Evolutionary conservation across 2,113 vertebrate genomes (phyloP).

Genomic region (Misgurnus mizolepis): DNA sequence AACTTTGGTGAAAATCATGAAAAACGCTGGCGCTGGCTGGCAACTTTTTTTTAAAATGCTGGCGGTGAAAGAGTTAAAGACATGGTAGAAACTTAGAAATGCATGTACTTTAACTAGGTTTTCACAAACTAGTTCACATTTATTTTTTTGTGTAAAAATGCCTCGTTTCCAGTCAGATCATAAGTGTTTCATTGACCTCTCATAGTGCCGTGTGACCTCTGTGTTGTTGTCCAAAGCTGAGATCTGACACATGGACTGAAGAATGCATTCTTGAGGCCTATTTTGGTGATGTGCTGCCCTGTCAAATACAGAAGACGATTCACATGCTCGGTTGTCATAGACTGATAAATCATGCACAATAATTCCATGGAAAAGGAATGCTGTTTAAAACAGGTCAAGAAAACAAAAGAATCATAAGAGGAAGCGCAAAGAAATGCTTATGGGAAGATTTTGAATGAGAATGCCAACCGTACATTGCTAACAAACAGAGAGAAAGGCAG

Average conservation of each 20-base stretch:
- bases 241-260: background rate
- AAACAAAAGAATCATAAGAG: background rate
- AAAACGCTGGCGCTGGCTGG: no score
- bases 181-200: slow-evolving; percentile 24
- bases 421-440: slow-evolving; percentile 7
- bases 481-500: background rate
- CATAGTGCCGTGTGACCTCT: slow-evolving; percentile 1
- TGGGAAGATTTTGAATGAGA: background rate
- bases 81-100: no score
- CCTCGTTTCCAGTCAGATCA: background rate
- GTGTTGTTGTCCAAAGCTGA: background rate
- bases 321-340: background rate
- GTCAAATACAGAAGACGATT: background rate
- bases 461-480: background rate
- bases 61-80: no score
- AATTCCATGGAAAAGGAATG: slow-evolving; percentile 16
- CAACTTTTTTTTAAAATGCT: no score
- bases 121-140: no score
- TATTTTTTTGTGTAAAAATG: background rate
- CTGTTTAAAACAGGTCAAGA: background rate
- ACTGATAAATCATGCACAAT: background rate
- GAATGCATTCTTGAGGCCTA: background rate
- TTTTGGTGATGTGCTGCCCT: background rate
- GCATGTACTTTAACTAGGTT: no score
- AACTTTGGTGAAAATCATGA: no score